A percentile compares a stretch with the other conserved stretches of the same genome.
phyloP scores from a whole-genome alignment of 2,113 vertebrate species.

The Cathartes aura region DNA sequence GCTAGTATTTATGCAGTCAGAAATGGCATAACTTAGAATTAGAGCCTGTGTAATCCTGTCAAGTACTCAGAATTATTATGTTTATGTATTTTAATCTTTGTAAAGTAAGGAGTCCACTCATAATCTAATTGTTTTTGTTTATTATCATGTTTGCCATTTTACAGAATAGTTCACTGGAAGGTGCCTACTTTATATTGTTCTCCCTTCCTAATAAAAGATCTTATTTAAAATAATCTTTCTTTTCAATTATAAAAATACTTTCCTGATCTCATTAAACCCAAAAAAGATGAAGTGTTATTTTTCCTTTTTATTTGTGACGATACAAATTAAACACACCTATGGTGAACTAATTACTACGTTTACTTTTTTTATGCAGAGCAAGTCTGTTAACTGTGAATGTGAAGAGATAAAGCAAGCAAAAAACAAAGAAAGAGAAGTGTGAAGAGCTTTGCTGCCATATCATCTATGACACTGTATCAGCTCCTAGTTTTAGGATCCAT shows the following conservation, averaged over 20 bases:
- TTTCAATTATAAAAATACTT: slow-evolving; percentile 51
- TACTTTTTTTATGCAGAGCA: background rate
- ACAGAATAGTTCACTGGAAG: slow-evolving; percentile 13
- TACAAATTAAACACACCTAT: slow-evolving; percentile 37
- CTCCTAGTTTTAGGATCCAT: background rate
- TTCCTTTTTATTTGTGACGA: slow-evolving; percentile 43
- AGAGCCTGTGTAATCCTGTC: background rate
- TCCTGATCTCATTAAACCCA: slow-evolving; percentile 32
- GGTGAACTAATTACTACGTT: slow-evolving; percentile 10
- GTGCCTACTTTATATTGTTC: background rate
- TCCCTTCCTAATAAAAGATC: background rate
- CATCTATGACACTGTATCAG: background rate
- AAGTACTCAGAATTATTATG: slow-evolving; percentile 16
- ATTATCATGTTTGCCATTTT: slow-evolving; percentile 22
- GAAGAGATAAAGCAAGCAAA: background rate
- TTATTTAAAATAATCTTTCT: slow-evolving; percentile 15
- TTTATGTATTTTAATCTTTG: slow-evolving; percentile 22
- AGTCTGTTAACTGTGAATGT: background rate
- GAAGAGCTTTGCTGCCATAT: background rate
- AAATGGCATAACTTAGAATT: background rate
- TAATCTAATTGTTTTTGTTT: slow-evolving; percentile 43
- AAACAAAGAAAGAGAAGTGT: background rate
- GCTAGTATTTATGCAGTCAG: background rate
- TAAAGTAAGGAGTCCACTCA: slow-evolving; percentile 14
- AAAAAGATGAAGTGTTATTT: slow-evolving; percentile 30